phyloP scores from a whole-genome alignment of 2,113 vertebrate species.

The Phrynosoma blainvillii region DNA sequence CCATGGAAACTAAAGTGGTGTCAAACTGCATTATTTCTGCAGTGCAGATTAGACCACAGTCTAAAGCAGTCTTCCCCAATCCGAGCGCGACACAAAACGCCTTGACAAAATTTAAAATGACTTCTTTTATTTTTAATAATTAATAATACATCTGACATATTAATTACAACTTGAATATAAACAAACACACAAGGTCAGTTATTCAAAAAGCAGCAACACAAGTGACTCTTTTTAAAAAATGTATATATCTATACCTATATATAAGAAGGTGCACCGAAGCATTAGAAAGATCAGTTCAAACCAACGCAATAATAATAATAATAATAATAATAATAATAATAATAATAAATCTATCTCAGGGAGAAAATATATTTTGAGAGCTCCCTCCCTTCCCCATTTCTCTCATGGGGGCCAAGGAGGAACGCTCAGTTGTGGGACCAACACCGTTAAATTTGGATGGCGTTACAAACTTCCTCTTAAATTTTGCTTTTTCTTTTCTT shows the following conservation, averaged over 20 bases:
- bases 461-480: neutral
- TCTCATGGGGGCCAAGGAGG: neutral
- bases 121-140: constrained; percentile 51
- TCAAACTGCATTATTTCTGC: too few species aligned
- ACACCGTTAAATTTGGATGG: too few species aligned
- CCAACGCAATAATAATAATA: constrained; percentile 46
- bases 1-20: too few species aligned
- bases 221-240: constrained; percentile 41
- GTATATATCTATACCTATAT: neutral
- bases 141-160: constrained; percentile 65
- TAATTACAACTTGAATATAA: constrained; percentile 77
- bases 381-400: constrained; percentile 28
- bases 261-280: constrained; percentile 77
- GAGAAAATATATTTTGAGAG: constrained; percentile 28
- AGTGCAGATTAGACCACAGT: too few species aligned
- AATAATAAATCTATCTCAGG: constrained; percentile 53
- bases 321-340: constrained; percentile 35
- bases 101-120: constrained; percentile 24
- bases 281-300: constrained; percentile 60
- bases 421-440: neutral
- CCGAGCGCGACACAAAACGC: neutral
- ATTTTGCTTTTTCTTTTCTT: neutral
- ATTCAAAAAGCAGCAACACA: constrained; percentile 77
- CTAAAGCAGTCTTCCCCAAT: too few species aligned
- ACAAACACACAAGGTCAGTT: constrained; percentile 63